Base-by-base conservation (phyloP, 1,140 invertebrate genomes). In the Aphidius gifuensis region DNA sequence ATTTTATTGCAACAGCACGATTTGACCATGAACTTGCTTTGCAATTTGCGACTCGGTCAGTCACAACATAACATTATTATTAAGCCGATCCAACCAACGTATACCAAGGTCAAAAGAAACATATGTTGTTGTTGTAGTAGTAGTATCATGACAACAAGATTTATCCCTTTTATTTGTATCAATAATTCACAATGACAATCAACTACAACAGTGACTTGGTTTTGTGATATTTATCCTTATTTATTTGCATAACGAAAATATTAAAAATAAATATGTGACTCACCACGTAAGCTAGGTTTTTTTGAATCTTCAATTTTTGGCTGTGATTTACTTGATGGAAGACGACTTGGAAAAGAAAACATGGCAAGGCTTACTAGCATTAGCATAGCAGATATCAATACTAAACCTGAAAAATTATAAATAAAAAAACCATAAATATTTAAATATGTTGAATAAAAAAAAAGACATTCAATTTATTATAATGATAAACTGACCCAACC, bases 261-360 rank as follows among this genome's bases (percentile, higher is more conserved):
- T 39, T 53, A 40, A 9, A 53, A 5, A 8, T 9, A 2, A 53
- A 53, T 53, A 32, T 5, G 40, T 53, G 5, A 64, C 69, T 76
- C 67, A 83, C 82, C 84, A 81, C 80, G 78, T 46, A 87, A 80
- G 71, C 82, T 85, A 42, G 86, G 86, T 69, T 85, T 85, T 66
- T 84, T 85, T 16, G 82, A 68, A 64, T 82, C 80, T 11, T 72
- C 63, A 66, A 73, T 74, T 64, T 78, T 79, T 7, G 79, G 72
- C n/a, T 77, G 73, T 2, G 79, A 79, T 69, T 80, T 78, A 57
- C 79, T 79, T 16, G 80, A 79, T 6, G 84, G 85, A 67, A 90
- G 74, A 61, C 84, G 75, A 65, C 88, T 86, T 40, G 93, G 94
- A 75, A 96, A 96, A 45, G 90, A 88, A 80, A 94, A 94, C 92